These are phyloP conservation scores for Drosophila tripunctata DNA, from an alignment of 2,888 invertebrate species.

Conservation along the genomic window DNA sequence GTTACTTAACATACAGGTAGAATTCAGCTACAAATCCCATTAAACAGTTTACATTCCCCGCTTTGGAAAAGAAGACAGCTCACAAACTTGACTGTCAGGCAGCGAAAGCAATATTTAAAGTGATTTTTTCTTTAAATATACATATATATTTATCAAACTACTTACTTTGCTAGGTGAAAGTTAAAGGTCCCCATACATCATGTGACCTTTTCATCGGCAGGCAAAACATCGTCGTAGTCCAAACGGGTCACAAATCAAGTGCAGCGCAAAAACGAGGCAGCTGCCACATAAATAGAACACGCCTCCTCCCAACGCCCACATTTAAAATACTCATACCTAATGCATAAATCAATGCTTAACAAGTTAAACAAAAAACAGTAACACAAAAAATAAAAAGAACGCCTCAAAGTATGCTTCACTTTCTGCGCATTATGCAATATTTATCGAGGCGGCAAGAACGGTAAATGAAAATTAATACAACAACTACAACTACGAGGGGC, in stretches of 20 bases:
- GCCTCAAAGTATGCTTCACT: slow-evolving; percentile 44
- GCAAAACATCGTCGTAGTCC: slow-evolving; percentile 27
- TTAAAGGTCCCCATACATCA: slow-evolving; percentile 51
- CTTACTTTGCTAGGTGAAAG: slow-evolving; percentile 24
- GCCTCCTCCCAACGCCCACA: slow-evolving; percentile 48
- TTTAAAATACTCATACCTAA: slow-evolving; percentile 43
- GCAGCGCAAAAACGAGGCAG: slow-evolving; percentile 49
- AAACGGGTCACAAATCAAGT: slow-evolving; percentile 47
- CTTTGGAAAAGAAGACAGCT: slow-evolving; percentile 9
- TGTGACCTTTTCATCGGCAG: slow-evolving; percentile 61
- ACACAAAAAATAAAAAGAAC: slow-evolving; percentile 11
- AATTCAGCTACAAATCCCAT: slow-evolving; percentile 55
- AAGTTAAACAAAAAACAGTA: slow-evolving; percentile 23
- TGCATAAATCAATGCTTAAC: slow-evolving; percentile 70
- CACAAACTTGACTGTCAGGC: slow-evolving; percentile 27
- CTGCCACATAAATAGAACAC: slow-evolving; percentile 58
- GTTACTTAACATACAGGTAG: slow-evolving; percentile 15
- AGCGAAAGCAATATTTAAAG: slow-evolving; percentile 47
- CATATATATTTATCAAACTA: slow-evolving; percentile 47
- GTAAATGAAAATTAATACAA: slow-evolving; percentile 25
- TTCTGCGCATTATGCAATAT: slow-evolving; percentile 56
- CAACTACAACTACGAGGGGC: not conserved
- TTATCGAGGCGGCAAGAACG: slow-evolving; percentile 24
- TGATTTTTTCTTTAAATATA: slow-evolving; percentile 46
- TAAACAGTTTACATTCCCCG: slow-evolving; percentile 44